A percentile compares a stretch with the other conserved stretches of the same genome.
Conservation (phyloP, 2,888 invertebrate species). For the Parnassius orleans region DNA sequence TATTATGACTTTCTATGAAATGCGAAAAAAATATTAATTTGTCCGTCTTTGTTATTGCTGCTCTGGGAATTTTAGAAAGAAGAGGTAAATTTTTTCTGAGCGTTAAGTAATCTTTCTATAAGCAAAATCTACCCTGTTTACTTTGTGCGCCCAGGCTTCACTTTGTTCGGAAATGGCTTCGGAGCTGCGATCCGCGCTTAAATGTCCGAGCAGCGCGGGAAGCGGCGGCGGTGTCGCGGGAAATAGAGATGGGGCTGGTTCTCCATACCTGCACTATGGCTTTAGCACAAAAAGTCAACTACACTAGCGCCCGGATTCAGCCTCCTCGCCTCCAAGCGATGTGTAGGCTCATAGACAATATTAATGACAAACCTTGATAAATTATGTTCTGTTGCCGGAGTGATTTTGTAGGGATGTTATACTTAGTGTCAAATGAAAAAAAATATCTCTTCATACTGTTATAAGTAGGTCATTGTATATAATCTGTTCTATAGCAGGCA, state of each 20-base stretch:
- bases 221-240: conserved; percentile 55
- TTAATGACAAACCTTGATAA: conserved; percentile 20
- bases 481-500: not conserved
- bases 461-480: not conserved
- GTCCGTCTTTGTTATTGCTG: conserved; percentile 29
- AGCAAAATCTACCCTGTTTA: conserved; percentile 27
- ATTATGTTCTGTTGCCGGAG: conserved; percentile 1
- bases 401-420: not conserved
- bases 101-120: conserved; percentile 22
- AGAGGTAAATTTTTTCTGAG: conserved; percentile 62
- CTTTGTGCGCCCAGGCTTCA: conserved; percentile 79
- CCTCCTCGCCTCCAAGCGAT: conserved; percentile 73
- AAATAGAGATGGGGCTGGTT: conserved; percentile 76
- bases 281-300: conserved; percentile 80
- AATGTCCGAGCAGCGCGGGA: conserved; percentile 82
- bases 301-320: conserved; percentile 70
- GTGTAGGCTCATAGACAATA: conserved; percentile 55
- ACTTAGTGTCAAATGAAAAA: not conserved
- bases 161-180: conserved; percentile 87
- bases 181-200: conserved; percentile 85
- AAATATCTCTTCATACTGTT: not conserved
- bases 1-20: no score
- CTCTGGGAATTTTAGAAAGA: conserved; percentile 56
- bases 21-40: no score
- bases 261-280: conserved; percentile 84